Conservation (phyloP, 2,797 vertebrate species). For the Chromobotia macracanthus region DNA sequence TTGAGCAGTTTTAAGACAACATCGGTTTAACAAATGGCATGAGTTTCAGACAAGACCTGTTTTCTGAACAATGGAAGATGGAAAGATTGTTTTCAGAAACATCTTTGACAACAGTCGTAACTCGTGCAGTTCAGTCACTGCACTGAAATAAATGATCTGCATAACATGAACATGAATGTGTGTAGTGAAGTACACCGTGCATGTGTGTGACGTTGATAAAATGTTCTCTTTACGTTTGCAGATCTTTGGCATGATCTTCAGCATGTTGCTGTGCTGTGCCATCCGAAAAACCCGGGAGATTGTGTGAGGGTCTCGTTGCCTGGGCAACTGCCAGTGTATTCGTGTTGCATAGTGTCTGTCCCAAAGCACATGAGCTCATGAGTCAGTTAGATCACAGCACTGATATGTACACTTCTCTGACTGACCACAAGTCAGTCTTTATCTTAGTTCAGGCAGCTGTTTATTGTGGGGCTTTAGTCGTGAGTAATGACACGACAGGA, state of each 20-base stretch:
- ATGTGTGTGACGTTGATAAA: background rate
- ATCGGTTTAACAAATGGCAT: background rate
- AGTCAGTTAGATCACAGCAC: conserved; percentile 65
- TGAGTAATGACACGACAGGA: conserved; percentile 21
- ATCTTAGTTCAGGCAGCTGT: conserved; percentile 44
- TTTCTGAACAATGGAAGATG: background rate
- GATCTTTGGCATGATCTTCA: conserved; percentile 98
- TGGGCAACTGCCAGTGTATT: conserved; percentile 50
- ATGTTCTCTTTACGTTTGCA: conserved; percentile 61
- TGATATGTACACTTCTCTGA: conserved; percentile 45
- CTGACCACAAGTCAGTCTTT: conserved; percentile 56
- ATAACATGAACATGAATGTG: no score
- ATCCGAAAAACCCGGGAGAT: conserved; percentile 93
- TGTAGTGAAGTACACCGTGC: background rate
- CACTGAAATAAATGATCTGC: background rate
- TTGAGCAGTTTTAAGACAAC: background rate
- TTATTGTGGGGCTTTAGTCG: conserved; percentile 35
- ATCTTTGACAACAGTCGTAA: background rate
- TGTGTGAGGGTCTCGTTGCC: conserved; percentile 76
- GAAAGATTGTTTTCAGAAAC: background rate
- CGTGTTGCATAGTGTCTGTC: conserved; percentile 80
- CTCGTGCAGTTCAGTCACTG: background rate
- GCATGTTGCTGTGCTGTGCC: conserved; percentile 94
- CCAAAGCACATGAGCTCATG: conserved; percentile 66
- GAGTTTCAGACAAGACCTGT: background rate